Conservation (phyloP, 1,140 invertebrate species). For the Lerema accius region DNA sequence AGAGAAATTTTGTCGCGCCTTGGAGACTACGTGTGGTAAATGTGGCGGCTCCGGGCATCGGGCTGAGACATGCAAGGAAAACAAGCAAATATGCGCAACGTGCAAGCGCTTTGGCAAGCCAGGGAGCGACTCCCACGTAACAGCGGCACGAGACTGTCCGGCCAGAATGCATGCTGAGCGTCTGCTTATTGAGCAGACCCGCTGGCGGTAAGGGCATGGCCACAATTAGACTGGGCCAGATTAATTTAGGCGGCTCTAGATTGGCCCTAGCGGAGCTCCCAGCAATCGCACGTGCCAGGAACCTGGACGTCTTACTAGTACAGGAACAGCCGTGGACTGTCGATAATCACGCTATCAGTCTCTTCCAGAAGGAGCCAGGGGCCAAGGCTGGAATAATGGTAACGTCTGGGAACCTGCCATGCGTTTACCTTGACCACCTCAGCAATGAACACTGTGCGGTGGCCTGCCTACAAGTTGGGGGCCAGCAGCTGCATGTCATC, state of each 20-base stretch:
- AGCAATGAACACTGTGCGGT: constrained; percentile 1
- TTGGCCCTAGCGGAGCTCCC: neutral
- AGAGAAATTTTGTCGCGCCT: too few species aligned
- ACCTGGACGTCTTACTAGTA: constrained; percentile 34
- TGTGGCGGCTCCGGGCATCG: too few species aligned
- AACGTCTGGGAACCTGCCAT: neutral
- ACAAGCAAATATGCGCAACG: too few species aligned
- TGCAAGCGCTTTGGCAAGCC: neutral
- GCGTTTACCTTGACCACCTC: constrained; percentile 16
- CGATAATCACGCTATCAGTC: too few species aligned
- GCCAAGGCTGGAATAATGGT: constrained; percentile 19
- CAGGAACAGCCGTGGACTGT: constrained; percentile 30
- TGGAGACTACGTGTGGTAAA: too few species aligned
- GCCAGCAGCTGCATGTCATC: neutral
- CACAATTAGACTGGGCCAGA: neutral
- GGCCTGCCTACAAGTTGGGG: neutral
- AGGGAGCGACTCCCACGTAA: neutral
- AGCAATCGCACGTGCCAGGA: neutral
- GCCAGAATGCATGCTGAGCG: constrained; percentile 1
- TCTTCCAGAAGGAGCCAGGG: neutral
- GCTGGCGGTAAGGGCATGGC: neutral
- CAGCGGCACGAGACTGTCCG: neutral
- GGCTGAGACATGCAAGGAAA: too few species aligned
- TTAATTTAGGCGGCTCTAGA: neutral
- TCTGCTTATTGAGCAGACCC: neutral